Conservation (phyloP, 2,888 invertebrate genomes). For the Nebria salina region DNA sequence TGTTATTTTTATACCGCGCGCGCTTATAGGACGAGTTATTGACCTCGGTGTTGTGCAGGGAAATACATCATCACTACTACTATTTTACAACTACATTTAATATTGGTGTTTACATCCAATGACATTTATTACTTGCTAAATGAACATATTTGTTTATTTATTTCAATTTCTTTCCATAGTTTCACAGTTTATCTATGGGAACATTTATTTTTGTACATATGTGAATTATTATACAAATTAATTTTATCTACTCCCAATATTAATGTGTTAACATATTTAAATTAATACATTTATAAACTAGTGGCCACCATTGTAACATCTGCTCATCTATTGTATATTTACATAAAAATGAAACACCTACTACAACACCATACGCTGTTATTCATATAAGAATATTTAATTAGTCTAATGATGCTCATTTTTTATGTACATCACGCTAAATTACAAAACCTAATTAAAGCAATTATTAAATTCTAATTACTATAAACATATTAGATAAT, state of each 20-base stretch:
- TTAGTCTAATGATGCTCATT: not conserved
- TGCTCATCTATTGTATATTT: not conserved
- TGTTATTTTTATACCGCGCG: conserved; percentile 1
- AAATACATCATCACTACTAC: not conserved
- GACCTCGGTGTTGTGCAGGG: not conserved
- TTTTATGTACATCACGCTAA: not conserved
- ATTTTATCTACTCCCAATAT: no score
- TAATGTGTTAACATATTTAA: not conserved
- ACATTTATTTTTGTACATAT: no score
- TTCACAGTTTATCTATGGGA: no score
- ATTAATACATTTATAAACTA: not conserved
- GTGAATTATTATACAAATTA: no score
- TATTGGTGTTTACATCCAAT: not conserved
- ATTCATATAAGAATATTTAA: not conserved
- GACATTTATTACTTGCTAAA: not conserved
- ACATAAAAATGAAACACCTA: not conserved
- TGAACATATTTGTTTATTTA: not conserved
- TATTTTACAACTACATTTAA: not conserved
- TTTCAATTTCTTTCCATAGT: not conserved
- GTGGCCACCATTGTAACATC: not conserved
- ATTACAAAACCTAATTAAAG: not conserved
- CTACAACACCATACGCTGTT: not conserved
- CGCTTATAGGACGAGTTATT: not conserved
- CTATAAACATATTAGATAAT: not conserved
- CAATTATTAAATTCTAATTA: not conserved